Evolutionary conservation across 2,113 vertebrate species (phyloP).

Genomic region (Entelurus aequoreus): DNA sequence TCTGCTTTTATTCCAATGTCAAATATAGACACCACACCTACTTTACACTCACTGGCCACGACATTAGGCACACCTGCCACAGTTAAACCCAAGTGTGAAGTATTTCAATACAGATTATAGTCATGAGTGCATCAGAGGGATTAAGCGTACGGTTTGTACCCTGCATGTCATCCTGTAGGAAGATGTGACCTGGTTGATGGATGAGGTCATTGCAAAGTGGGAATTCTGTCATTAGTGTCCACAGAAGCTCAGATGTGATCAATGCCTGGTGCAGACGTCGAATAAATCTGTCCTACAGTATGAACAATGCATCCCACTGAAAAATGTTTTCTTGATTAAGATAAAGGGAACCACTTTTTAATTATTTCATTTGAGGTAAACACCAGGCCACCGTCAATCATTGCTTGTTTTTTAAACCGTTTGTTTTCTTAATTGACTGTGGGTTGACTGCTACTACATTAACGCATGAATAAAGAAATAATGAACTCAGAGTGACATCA

Average conservation of each 20-base stretch:
- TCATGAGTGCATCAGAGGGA: not conserved
- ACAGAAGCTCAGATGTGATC: not conserved
- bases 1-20: too few species aligned
- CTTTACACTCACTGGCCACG: not conserved
- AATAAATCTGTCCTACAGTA: too few species aligned
- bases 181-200: not conserved
- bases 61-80: not conserved
- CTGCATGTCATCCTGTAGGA: not conserved
- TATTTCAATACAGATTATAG: not conserved
- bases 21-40: not conserved
- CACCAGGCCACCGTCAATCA: too few species aligned
- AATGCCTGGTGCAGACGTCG: not conserved
- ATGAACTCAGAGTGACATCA: too few species aligned
- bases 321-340: too few species aligned
- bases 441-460: too few species aligned
- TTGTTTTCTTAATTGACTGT: too few species aligned
- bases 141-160: not conserved
- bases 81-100: not conserved
- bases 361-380: too few species aligned
- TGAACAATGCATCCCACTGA: too few species aligned
- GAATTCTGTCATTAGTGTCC: not conserved
- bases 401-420: too few species aligned
- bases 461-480: too few species aligned
- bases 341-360: too few species aligned
- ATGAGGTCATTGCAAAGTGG: not conserved